Evolutionary conservation across 2,113 vertebrate genomes (phyloP).

Genomic region (Thunnus thynnus): DNA sequence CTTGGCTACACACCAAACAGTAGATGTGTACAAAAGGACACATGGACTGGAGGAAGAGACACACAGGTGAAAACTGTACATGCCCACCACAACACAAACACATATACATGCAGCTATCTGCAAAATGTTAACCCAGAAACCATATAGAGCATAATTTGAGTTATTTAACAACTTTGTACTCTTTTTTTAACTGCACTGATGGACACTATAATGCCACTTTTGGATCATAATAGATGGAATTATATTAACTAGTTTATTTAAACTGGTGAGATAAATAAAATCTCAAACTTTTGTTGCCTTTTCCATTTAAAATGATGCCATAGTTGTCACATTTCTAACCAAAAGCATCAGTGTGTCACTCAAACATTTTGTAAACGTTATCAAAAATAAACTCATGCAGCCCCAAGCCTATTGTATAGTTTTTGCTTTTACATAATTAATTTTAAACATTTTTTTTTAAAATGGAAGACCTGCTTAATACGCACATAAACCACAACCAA

Average conservation of each 20-base stretch:
- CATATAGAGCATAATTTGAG: not conserved
- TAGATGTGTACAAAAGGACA: not conserved
- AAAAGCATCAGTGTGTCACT: not conserved
- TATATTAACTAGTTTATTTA: too few species aligned
- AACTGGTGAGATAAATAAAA: too few species aligned
- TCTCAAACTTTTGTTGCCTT: not conserved
- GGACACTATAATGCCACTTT: not conserved
- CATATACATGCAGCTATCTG: not conserved
- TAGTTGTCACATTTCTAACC: too few species aligned
- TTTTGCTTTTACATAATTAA: not conserved
- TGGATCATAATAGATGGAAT: too few species aligned
- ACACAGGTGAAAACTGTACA: not conserved
- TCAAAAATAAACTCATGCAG: too few species aligned
- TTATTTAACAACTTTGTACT: not conserved
- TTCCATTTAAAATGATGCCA: not conserved
- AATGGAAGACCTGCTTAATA: not conserved
- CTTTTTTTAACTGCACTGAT: not conserved
- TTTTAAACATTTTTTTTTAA: not conserved
- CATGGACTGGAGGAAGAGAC: not conserved
- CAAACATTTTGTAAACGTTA: not conserved
- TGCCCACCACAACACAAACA: not conserved
- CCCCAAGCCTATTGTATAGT: not conserved
- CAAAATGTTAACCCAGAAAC: slow-evolving; percentile 4
- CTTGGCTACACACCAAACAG: not conserved
- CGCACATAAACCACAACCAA: not conserved